Conservation (phyloP, 1,140 invertebrate species). For the Onthophagus taurus region DNA sequence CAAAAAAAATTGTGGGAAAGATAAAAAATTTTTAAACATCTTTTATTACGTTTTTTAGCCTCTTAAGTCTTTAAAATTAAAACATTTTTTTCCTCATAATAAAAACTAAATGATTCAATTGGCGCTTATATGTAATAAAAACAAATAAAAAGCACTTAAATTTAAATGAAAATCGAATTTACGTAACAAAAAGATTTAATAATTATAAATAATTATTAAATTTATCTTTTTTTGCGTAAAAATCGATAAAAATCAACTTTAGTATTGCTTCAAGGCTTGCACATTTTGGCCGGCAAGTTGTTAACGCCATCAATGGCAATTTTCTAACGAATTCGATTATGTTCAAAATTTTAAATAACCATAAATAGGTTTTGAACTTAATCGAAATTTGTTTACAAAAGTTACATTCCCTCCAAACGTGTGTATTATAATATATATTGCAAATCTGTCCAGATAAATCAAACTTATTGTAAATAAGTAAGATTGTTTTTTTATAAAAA, state of each 20-base stretch:
- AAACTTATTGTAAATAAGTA: slow-evolving; percentile 39
- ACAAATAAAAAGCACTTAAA: slow-evolving; percentile 13
- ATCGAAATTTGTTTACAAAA: slow-evolving; percentile 7
- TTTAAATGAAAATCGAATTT: too few species aligned
- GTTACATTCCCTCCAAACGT: slow-evolving; percentile 38
- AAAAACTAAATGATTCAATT: slow-evolving; percentile 12
- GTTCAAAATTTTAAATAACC: too few species aligned
- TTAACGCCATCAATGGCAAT: slow-evolving; percentile 30
- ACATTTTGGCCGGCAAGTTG: slow-evolving; percentile 31
- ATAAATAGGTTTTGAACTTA: too few species aligned
- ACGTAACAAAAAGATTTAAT: too few species aligned
- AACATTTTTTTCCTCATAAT: too few species aligned
- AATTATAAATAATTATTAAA: too few species aligned
- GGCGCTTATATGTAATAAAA: slow-evolving; percentile 16
- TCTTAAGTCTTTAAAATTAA: too few species aligned
- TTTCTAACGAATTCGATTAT: slow-evolving; percentile 28
- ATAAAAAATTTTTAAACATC: too few species aligned
- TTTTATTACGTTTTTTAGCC: too few species aligned
- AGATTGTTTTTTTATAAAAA: slow-evolving; percentile 34
- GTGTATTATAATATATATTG: slow-evolving; percentile 36
- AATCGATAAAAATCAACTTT: too few species aligned
- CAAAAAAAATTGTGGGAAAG: too few species aligned
- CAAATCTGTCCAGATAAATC: slow-evolving; percentile 39
- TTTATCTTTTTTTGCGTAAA: too few species aligned
- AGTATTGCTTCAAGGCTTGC: slow-evolving; percentile 32